Evolutionary conservation across 2,888 invertebrate genomes (phyloP).

Genomic region (Leptopilina drosophilae): DNA sequence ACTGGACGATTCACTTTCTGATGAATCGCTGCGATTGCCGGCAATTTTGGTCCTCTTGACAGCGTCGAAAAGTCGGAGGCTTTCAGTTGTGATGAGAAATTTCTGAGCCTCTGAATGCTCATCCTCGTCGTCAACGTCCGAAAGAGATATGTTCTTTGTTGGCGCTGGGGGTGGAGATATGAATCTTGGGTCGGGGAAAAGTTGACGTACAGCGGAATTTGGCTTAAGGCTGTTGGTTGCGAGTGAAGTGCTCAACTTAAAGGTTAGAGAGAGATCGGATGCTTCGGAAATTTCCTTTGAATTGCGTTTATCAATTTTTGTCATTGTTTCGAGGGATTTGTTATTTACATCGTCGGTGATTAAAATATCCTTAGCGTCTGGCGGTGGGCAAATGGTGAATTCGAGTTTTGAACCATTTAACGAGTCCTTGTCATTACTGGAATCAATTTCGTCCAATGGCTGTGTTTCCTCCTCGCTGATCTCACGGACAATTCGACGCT

Average conservation of each 20-base stretch:
- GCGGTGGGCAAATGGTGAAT: conserved; percentile 24
- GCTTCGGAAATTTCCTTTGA: conserved; percentile 68
- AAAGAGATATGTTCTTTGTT: conserved; percentile 52
- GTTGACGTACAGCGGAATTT: conserved; percentile 90
- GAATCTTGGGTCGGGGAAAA: conserved; percentile 85
- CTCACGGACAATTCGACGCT: conserved; percentile 81
- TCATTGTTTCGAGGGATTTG: conserved; percentile 45
- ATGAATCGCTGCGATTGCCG: conserved; percentile 72
- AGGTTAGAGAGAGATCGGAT: conserved; percentile 79
- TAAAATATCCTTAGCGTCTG: conserved; percentile 53
- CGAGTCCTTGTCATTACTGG: conserved; percentile 46
- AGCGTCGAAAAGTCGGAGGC: conserved; percentile 84
- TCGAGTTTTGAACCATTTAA: conserved; percentile 43
- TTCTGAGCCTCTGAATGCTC: conserved; percentile 75
- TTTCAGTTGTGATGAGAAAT: conserved; percentile 86
- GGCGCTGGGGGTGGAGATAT: conserved; percentile 82
- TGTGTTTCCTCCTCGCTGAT: conserved; percentile 74
- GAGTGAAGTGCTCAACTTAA: conserved; percentile 80
- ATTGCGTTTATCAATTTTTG: conserved; percentile 52
- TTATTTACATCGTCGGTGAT: conserved; percentile 34
- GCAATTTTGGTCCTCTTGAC: conserved; percentile 80
- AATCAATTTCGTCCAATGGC: conserved; percentile 59
- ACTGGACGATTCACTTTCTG: conserved; percentile 73
- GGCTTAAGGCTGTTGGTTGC: conserved; percentile 81
- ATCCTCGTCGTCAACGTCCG: conserved; percentile 68